Conservation (phyloP, 1,140 invertebrate species). For the Drosophila chauvacae region DNA sequence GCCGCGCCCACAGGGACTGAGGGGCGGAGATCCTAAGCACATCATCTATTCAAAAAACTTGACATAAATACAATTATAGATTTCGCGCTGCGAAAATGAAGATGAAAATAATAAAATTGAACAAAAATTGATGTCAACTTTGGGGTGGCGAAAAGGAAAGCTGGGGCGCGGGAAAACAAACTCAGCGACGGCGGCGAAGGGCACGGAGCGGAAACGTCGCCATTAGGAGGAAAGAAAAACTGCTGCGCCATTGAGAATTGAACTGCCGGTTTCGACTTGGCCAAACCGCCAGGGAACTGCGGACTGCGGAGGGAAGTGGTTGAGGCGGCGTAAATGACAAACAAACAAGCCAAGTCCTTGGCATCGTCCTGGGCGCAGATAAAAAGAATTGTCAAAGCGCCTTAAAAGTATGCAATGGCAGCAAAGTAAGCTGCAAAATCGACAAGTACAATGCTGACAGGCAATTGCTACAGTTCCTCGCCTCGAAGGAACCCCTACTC, state of each 20-base stretch:
- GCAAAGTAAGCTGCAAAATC: constrained; percentile 83
- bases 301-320: not conserved
- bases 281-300: constrained; percentile 24
- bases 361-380: constrained; percentile 75
- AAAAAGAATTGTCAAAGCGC: constrained; percentile 83
- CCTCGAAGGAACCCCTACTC: constrained; percentile 4
- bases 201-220: constrained; percentile 72
- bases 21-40: constrained; percentile 31
- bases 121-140: constrained; percentile 81
- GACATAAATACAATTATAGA: constrained; percentile 85
- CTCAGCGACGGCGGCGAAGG: constrained; percentile 44
- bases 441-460: constrained; percentile 84
- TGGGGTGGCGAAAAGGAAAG: constrained; percentile 23
- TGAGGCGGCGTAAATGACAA: constrained; percentile 74
- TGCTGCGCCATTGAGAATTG: constrained; percentile 82
- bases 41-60: constrained; percentile 81
- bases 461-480: constrained; percentile 73
- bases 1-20: constrained; percentile 26
- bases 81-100: constrained; percentile 79
- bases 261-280: constrained; percentile 77
- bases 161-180: constrained; percentile 29
- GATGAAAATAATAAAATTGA: constrained; percentile 83
- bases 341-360: constrained; percentile 79
- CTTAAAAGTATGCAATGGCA: constrained; percentile 83
- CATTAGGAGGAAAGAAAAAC: constrained; percentile 80